Base-by-base conservation (phyloP, 2,797 vertebrate species). In the Chaenodraco wilsoni region DNA sequence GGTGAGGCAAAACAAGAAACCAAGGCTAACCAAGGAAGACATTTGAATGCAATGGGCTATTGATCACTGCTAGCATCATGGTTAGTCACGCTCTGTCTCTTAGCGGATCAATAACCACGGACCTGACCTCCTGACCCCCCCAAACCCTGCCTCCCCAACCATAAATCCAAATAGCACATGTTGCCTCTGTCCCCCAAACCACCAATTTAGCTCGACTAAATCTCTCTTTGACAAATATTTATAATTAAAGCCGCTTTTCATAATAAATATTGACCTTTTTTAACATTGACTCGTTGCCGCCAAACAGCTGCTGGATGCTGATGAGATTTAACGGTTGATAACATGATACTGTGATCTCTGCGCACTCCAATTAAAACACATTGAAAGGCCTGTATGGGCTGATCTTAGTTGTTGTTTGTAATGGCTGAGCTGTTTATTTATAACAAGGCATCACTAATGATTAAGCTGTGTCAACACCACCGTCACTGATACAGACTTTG, bases 361-460 rank as follows among this genome's bases (percentile, higher is more conserved):
- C 73, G 69, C 61, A 45, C 44, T 73, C 51, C 41, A 68, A 77
- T 83, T 76, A 76, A 86, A 67, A 76, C 43, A 46, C 65, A 77
- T 75, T 72, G 33, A 79, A 74, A 72, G 45, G 55, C 65, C 70
- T 65, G 61, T 14, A 55, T 40, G 46, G 8, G 51, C 45, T 69
- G 65, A 65, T 76, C 19, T 41, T 64, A 31, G 72, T 60, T 69
- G 63, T 46, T 64, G 31, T 69, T 72, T 78, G 51, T 65, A 52
- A 52, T 72, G 69, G 27, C 49, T 72, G 46, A 69, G 66, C 57
- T 72, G 78, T 23, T 79, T 79, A 68, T 82, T 81, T 76, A 62
- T 64, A 77, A 74, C 65, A 82, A 73, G 66, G 71, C 76, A 51
- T 81, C 73, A 16, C 71, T 82, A 76, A 86, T 76, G 69, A 80